A percentile compares a stretch with the other conserved stretches of the same genome.
phyloP scores from a whole-genome alignment of 2,797 vertebrate species.

The Dicrostonyx torquatus region DNA sequence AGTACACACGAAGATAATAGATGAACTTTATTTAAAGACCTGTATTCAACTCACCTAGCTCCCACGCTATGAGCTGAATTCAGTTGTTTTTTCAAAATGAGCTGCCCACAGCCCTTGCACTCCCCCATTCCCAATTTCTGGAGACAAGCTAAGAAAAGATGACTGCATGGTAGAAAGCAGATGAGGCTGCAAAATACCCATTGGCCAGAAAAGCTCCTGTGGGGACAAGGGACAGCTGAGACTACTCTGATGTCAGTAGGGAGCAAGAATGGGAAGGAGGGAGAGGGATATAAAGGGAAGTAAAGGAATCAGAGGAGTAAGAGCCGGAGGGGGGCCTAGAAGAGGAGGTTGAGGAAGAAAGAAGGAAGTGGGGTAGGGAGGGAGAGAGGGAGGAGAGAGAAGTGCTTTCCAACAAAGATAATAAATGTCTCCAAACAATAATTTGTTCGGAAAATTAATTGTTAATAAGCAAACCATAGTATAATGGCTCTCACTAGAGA shows the following conservation, averaged over 20 bases:
- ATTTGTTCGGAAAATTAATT: constrained; percentile 34
- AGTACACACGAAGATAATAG: no score
- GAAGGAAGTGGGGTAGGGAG: background rate
- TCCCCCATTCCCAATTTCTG: background rate
- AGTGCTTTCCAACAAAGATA: background rate
- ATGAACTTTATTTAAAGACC: background rate
- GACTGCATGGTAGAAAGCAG: background rate
- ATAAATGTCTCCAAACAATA: constrained; percentile 16
- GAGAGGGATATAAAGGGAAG: no score
- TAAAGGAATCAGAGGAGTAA: background rate
- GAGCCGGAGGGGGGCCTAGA: no score
- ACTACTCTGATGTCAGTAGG: background rate
- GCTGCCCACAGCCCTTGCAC: background rate
- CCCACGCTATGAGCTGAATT: background rate
- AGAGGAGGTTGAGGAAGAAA: no score
- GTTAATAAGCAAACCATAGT: constrained; percentile 2
- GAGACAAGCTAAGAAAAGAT: background rate
- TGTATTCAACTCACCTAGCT: background rate
- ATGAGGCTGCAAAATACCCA: constrained; percentile 18
- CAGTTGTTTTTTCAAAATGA: background rate
- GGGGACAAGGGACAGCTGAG: background rate
- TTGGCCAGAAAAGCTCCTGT: background rate
- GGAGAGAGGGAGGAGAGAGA: background rate
- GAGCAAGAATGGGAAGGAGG: background rate
- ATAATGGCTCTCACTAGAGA: constrained; percentile 9